Percentiles rank a stretch among this genome's conserved stretches.
phyloP scores from a whole-genome alignment of 2,888 invertebrate species.

The Drosophila peninsularis region DNA sequence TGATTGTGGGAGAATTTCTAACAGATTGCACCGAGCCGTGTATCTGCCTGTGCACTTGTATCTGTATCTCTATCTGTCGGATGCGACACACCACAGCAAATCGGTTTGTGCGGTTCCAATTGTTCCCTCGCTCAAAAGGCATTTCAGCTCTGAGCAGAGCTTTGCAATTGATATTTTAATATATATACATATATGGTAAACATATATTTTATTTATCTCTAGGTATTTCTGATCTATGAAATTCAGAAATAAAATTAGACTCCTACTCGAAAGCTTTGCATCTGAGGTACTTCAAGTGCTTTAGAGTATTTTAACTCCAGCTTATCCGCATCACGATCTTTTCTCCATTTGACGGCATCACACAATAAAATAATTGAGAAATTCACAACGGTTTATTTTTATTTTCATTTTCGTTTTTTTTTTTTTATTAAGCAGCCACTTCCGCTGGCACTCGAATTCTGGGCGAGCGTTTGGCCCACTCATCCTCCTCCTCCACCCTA shows the following conservation, averaged over 20 bases:
- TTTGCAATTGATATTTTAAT: constrained; percentile 4
- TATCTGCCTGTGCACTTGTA: constrained; percentile 8
- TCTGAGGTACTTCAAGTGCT: background rate
- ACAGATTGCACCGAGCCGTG: constrained; percentile 38
- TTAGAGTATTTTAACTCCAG: constrained; percentile 32
- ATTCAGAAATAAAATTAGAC: background rate
- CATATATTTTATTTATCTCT: background rate
- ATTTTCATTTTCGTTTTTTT: constrained; percentile 4
- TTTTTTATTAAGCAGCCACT: constrained; percentile 70
- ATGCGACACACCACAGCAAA: constrained; percentile 33
- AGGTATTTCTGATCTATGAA: background rate
- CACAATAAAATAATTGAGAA: constrained; percentile 65
- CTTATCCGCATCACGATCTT: constrained; percentile 26
- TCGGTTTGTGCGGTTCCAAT: constrained; percentile 11
- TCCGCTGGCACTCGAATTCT: constrained; percentile 65
- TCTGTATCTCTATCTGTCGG: constrained; percentile 31
- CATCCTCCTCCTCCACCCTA: background rate
- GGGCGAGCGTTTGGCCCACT: constrained; percentile 31
- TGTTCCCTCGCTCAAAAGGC: constrained; percentile 17
- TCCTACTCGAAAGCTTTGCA: background rate
- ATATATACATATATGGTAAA: background rate
- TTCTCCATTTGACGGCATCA: constrained; percentile 44
- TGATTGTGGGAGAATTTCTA: constrained; percentile 71
- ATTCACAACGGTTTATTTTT: constrained; percentile 53
- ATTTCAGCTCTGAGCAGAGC: constrained; percentile 23